Evolutionary conservation across 2,888 invertebrate species (phyloP).

Genomic region (Sesia bembeciformis): DNA sequence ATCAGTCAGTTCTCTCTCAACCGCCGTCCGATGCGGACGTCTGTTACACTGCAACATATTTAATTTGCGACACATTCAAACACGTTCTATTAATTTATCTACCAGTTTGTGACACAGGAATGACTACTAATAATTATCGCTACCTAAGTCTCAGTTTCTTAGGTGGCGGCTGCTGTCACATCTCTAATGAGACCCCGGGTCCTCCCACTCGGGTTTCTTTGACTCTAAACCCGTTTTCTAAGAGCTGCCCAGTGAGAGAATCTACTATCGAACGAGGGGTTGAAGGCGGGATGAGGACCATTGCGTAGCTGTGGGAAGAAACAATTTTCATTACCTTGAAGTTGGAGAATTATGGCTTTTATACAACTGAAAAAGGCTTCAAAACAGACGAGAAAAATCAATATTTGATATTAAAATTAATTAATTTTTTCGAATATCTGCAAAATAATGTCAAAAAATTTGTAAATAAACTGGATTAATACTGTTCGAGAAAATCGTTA

Average conservation of each 20-base stretch:
- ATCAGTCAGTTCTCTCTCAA: neutral
- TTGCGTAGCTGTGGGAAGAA: conserved; percentile 39
- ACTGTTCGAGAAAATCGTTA: too few species aligned
- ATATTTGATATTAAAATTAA: too few species aligned
- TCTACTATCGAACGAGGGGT: conserved; percentile 43
- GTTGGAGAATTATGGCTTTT: too few species aligned
- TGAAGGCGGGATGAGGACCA: conserved; percentile 55
- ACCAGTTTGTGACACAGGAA: neutral
- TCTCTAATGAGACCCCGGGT: conserved; percentile 69
- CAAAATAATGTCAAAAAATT: too few species aligned
- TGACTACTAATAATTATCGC: neutral
- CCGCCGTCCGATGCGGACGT: neutral
- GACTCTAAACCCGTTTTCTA: conserved; percentile 66
- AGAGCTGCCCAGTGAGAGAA: conserved; percentile 52
- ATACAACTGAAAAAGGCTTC: too few species aligned
- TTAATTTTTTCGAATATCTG: too few species aligned
- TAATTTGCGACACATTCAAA: neutral
- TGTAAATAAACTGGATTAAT: too few species aligned
- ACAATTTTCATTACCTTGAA: too few species aligned
- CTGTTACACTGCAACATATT: neutral
- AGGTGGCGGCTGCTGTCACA: conserved; percentile 33
- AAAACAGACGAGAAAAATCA: too few species aligned
- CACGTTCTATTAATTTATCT: neutral
- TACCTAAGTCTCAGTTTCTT: conserved; percentile 16
- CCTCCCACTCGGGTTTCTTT: conserved; percentile 76